phyloP scores from a whole-genome alignment of 30 jellyfish, hydroid and myxozoan species.

The Catostylus mosaicus region DNA sequence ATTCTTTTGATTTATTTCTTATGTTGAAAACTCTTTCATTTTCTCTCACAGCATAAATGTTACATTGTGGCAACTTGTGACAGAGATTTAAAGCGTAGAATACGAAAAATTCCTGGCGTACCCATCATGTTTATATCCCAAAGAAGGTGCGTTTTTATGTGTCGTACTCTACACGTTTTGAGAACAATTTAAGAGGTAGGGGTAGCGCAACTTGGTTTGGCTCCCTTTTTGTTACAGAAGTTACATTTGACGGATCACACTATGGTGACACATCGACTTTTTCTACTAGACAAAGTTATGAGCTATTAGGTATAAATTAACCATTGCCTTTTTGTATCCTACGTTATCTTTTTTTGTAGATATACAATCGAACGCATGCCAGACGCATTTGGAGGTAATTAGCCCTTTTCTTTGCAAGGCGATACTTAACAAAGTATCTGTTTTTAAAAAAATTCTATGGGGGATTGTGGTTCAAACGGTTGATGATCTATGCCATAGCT shows the following conservation, averaged over 20 bases:
- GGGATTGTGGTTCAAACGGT: too few relatives aligned
- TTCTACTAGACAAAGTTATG: too few relatives aligned
- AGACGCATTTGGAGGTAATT: constrained; percentile 94
- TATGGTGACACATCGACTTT: too few relatives aligned
- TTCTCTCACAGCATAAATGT: constrained; percentile 87
- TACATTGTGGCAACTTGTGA: constrained; percentile 99
- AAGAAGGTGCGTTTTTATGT: constrained; percentile 50
- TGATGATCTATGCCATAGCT: too few relatives aligned
- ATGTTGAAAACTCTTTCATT: neutral
- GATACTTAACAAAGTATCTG: neutral
- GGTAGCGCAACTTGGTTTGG: too few relatives aligned
- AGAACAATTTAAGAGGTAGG: neutral
- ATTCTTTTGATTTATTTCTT: too few relatives aligned
- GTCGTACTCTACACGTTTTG: neutral
- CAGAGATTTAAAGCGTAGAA: constrained; percentile 94
- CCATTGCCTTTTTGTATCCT: too few relatives aligned
- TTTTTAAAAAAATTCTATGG: too few relatives aligned
- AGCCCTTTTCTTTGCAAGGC: neutral
- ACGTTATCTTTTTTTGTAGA: constrained; percentile 46
- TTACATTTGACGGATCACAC: too few relatives aligned
- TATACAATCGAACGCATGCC: constrained; percentile 95
- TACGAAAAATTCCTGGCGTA: constrained; percentile 99
- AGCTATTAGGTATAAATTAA: too few relatives aligned
- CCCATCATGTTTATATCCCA: constrained; percentile 96
- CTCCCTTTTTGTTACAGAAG: too few relatives aligned